phyloP scores from a whole-genome alignment of 2,888 invertebrate species.

The Stomorhina lunata region DNA sequence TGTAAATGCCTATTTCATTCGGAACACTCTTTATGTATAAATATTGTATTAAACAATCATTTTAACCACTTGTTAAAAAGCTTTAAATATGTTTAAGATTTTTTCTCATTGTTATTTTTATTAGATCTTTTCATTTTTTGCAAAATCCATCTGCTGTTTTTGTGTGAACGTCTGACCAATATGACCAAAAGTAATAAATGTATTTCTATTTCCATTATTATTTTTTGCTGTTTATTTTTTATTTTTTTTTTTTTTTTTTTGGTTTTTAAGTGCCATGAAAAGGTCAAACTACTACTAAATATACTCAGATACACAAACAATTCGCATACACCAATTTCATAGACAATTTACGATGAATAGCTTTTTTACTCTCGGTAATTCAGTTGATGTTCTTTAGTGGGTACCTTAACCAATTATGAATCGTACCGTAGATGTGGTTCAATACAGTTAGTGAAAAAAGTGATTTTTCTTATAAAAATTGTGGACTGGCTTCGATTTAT shows the following conservation, averaged over 20 bases:
- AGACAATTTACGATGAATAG: constrained; percentile 15
- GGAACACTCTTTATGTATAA: too few species aligned
- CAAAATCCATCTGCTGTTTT: constrained; percentile 15
- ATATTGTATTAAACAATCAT: not conserved
- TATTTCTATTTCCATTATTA: constrained; percentile 11
- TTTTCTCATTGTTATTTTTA: not conserved
- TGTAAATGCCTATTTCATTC: too few species aligned
- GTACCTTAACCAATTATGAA: too few species aligned
- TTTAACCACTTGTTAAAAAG: constrained; percentile 22
- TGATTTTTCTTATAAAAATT: too few species aligned
- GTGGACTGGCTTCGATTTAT: too few species aligned
- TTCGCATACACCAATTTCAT: constrained; percentile 29
- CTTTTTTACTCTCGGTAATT: not conserved
- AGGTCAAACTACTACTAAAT: constrained; percentile 48
- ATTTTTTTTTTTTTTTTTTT: not conserved
- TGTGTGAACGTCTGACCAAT: constrained; percentile 43
- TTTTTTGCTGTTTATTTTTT: too few species aligned
- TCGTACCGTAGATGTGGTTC: too few species aligned
- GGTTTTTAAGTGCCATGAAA: constrained; percentile 27
- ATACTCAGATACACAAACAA: not conserved
- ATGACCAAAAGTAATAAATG: constrained; percentile 30
- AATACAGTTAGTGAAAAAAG: too few species aligned
- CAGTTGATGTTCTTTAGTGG: constrained; percentile 15
- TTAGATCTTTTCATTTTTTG: not conserved
- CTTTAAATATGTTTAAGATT: not conserved